These are phyloP conservation scores for Lycophotia porphyrea DNA, from an alignment of 2,888 invertebrate species.

Conservation along the genomic window DNA sequence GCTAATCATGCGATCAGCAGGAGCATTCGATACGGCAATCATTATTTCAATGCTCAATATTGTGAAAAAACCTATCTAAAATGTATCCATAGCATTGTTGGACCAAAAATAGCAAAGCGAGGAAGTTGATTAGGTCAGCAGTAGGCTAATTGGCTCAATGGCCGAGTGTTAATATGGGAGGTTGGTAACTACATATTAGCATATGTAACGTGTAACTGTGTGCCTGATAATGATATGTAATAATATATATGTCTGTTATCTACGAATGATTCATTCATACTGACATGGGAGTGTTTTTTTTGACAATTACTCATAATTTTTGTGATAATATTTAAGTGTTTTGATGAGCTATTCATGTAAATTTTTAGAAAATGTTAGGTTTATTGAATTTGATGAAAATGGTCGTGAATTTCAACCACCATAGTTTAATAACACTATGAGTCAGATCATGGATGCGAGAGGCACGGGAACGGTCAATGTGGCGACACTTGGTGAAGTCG, in stretches of 20 bases:
- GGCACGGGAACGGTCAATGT: too few relatives aligned
- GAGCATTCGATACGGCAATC: constrained; percentile 42
- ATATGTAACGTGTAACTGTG: constrained; percentile 26
- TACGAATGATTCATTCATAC: constrained; percentile 44
- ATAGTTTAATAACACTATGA: not conserved
- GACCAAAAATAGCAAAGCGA: constrained; percentile 21
- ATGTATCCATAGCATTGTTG: not conserved
- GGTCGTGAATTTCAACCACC: not conserved
- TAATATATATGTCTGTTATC: constrained; percentile 38
- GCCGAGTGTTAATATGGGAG: constrained; percentile 38
- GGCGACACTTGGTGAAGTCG: too few relatives aligned
- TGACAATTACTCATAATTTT: constrained; percentile 16
- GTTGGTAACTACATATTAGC: constrained; percentile 32
- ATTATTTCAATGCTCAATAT: not conserved
- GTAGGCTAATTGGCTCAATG: constrained; percentile 43
- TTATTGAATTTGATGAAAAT: not conserved
- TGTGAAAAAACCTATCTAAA: not conserved
- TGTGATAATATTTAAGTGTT: not conserved
- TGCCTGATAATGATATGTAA: constrained; percentile 36
- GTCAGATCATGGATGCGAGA: too few relatives aligned
- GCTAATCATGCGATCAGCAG: constrained; percentile 39
- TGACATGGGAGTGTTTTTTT: constrained; percentile 26
- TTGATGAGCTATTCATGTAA: not conserved
- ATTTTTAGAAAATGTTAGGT: not conserved
- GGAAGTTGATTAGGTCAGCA: constrained; percentile 51